phyloP scores from a whole-genome alignment of 2,113 vertebrate genomes.

The Centrocercus urophasianus region DNA sequence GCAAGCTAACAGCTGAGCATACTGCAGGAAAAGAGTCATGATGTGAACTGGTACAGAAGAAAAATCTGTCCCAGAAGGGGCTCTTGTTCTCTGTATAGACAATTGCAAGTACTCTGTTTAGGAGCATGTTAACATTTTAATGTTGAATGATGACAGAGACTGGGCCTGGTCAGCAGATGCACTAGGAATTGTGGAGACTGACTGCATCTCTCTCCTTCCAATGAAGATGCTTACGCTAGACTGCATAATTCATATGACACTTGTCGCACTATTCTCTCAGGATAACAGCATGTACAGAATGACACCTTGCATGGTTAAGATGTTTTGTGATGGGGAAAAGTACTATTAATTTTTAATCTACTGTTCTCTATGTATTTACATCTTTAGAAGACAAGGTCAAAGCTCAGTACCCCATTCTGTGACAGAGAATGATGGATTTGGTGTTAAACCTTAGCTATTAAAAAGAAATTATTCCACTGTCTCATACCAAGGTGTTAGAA shows the following conservation, averaged over 20 bases:
- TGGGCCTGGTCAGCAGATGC: neutral
- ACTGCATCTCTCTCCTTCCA: neutral
- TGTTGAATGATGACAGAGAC: neutral
- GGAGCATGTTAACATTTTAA: neutral
- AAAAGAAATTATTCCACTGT: neutral
- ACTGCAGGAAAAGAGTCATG: neutral
- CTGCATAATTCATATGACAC: neutral
- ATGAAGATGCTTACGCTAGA: neutral
- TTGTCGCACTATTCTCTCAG: neutral
- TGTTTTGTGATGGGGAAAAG: neutral
- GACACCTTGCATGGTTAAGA: neutral
- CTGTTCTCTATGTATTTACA: neutral
- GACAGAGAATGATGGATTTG: neutral
- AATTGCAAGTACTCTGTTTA: neutral
- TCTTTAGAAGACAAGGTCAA: neutral
- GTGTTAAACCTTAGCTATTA: neutral
- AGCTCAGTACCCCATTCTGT: neutral
- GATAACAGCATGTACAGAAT: neutral
- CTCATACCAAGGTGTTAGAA: neutral
- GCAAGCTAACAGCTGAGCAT: neutral
- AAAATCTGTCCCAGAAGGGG: neutral
- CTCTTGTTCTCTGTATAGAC: neutral
- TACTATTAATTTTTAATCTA: slow-evolving; percentile 14
- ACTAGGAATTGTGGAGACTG: neutral
- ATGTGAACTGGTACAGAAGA: neutral